phyloP scores from a whole-genome alignment of 2,113 vertebrate species.

The Mohoua ochrocephala region DNA sequence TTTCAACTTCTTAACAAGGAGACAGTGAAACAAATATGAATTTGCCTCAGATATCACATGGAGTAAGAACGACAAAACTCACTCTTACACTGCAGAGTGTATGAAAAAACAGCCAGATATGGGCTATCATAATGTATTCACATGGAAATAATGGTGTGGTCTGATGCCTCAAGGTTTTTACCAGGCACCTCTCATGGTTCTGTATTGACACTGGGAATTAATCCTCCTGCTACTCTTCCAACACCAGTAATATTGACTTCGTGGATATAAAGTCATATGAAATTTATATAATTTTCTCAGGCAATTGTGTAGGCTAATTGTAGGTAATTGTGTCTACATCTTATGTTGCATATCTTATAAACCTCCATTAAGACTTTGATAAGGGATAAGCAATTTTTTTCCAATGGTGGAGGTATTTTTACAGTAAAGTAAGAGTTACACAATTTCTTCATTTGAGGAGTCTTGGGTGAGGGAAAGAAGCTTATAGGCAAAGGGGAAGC shows the following conservation, averaged over 20 bases:
- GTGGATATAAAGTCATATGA: accelerated
- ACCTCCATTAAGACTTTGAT: background rate
- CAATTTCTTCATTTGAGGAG: background rate
- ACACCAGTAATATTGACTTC: background rate
- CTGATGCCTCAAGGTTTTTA: background rate
- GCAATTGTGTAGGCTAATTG: background rate
- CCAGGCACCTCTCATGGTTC: background rate
- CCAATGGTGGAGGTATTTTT: accelerated
- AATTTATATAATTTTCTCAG: background rate
- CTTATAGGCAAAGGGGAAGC: accelerated
- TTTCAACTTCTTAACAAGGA: background rate
- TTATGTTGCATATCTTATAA: background rate
- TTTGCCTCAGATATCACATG: background rate
- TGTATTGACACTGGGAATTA: background rate
- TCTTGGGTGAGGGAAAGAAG: background rate
- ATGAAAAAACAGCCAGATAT: background rate
- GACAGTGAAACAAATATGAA: background rate
- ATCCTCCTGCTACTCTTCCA: background rate
- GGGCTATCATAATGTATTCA: background rate
- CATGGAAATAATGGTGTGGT: background rate
- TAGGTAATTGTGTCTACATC: background rate
- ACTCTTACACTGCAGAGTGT: background rate
- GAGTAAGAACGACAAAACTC: background rate
- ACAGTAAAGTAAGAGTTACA: background rate
- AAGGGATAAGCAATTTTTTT: background rate